A percentile compares a stretch with the other conserved stretches of the same genome.
These are phyloP conservation scores for Trissoscelio sp. DNA, from an alignment of 2,888 invertebrate genomes.

Conservation along the genomic window DNA sequence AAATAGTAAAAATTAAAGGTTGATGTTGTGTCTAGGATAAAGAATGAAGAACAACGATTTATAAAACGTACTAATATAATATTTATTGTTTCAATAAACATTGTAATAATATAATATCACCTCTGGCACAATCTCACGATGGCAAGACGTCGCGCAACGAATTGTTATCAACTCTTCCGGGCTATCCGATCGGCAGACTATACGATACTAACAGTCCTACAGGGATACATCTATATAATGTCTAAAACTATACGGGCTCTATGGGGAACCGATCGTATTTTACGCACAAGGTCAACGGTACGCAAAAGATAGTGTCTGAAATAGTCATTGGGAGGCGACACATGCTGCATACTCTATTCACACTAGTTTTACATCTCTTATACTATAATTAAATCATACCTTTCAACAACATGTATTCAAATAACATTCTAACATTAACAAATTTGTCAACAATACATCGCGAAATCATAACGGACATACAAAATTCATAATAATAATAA, in stretches of 20 bases:
- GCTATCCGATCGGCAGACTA: slow-evolving; percentile 73
- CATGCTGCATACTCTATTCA: slow-evolving; percentile 45
- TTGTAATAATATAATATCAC: slow-evolving; percentile 84
- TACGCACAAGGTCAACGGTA: slow-evolving; percentile 70
- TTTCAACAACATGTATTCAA: slow-evolving; percentile 61
- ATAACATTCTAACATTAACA: slow-evolving; percentile 63
- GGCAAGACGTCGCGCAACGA: slow-evolving; percentile 82
- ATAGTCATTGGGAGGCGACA: slow-evolving; percentile 69
- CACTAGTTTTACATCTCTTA: slow-evolving; percentile 46
- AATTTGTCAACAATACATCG: slow-evolving; percentile 68
- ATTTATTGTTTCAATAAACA: slow-evolving; percentile 83
- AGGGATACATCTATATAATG: slow-evolving; percentile 76
- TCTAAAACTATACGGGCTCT: slow-evolving; percentile 73
- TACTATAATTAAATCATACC: slow-evolving; percentile 44
- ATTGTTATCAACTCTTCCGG: slow-evolving; percentile 70
- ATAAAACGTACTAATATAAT: slow-evolving; percentile 84
- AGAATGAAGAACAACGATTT: slow-evolving; percentile 73
- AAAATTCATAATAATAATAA: slow-evolving; percentile 51
- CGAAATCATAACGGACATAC: slow-evolving; percentile 60
- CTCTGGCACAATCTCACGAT: slow-evolving; percentile 84
- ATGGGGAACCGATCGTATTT: slow-evolving; percentile 72
- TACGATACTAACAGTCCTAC: slow-evolving; percentile 73
- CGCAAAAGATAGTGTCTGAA: slow-evolving; percentile 67
- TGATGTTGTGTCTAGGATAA: background rate
- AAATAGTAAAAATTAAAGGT: background rate